These are phyloP conservation scores for Aethina tumida DNA, from an alignment of 1,140 invertebrate genomes.

Conservation along the genomic window DNA sequence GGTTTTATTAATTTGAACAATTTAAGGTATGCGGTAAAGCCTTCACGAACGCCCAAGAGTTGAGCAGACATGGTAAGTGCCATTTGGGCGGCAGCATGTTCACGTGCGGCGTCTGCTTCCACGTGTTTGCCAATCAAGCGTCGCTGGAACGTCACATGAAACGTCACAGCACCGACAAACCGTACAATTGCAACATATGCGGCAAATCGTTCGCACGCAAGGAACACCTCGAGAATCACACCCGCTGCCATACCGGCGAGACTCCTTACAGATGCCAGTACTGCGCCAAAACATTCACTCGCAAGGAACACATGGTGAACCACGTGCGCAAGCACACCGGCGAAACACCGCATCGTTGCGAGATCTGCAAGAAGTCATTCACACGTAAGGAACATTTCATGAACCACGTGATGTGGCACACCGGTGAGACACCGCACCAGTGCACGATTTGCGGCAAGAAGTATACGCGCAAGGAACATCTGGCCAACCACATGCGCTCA, in stretches of 20 bases:
- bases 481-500: constrained; percentile 65
- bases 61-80: constrained; percentile 70
- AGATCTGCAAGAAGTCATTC: constrained; percentile 59
- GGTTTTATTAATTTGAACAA: background rate
- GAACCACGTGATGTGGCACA: constrained; percentile 55
- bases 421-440: constrained; percentile 62
- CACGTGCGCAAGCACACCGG: constrained; percentile 61
- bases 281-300: constrained; percentile 60
- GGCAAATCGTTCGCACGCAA: constrained; percentile 80
- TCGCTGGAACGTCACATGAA: constrained; percentile 65
- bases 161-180: constrained; percentile 68
- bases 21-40: constrained; percentile 59
- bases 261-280: constrained; percentile 58
- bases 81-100: constrained; percentile 67
- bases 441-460: constrained; percentile 67
- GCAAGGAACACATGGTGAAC: constrained; percentile 57
- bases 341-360: constrained; percentile 64
- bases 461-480: constrained; percentile 66
- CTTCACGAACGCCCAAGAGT: constrained; percentile 62
- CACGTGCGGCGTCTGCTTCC: constrained; percentile 61
- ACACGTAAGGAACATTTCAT: constrained; percentile 57
- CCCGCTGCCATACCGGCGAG: constrained; percentile 76
- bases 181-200: constrained; percentile 71
- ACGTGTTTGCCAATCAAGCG: constrained; percentile 62
- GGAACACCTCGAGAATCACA: constrained; percentile 75